Base-by-base conservation (phyloP, 2,113 vertebrate genomes). In the Notothenia rossii region DNA sequence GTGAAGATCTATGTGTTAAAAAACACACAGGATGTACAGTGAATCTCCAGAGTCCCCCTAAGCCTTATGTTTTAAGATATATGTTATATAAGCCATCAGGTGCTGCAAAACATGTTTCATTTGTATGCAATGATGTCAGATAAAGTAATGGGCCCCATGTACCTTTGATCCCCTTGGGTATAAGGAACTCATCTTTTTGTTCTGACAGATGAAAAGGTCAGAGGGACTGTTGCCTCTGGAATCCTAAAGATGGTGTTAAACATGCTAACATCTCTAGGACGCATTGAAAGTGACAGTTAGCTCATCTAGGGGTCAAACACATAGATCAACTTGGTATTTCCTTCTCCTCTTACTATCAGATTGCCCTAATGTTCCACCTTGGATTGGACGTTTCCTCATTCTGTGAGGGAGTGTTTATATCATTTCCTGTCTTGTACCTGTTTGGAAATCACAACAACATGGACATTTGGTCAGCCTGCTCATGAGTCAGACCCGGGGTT, bases 161-260 rank as follows among this genome's bases (percentile, higher is more conserved):
- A 40, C 45, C 17, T 76, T 22, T 70, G 80, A 25, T 79, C 60
- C 72, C 29, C 36, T 5, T 3, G 11, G 40, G 54, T 72, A 69
- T 66, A 46, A 70, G 36, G 53, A 71, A 62, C 33, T 60, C 43
- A 83, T 85, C 64, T n/a, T 74, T 71, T 72, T 60, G 50, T 53
- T 66, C 56, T 64, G 71, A 46, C 76, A 79, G 70, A 79, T 72
- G 84, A 81, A 87, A 90, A 89, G 83, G 86, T 92, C 68, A 86
- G 43, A 69, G 9, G 7, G 45, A 10, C 15, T 29, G n/a, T 69
- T 72, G 75, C 56, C 25, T 59, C 12, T 49, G 33, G 65, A 81
- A 77, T 82, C 72, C 13, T 71, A 69, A 79, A 75, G 58, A 3
- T 33, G 64, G 43, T 18, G 43, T 61, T 61, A 74, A n/a, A 72